Percentiles rank a stretch among this genome's conserved stretches.
Evolutionary conservation across 2,888 invertebrate species (phyloP).

Genomic region (Drosophila limbata): DNA sequence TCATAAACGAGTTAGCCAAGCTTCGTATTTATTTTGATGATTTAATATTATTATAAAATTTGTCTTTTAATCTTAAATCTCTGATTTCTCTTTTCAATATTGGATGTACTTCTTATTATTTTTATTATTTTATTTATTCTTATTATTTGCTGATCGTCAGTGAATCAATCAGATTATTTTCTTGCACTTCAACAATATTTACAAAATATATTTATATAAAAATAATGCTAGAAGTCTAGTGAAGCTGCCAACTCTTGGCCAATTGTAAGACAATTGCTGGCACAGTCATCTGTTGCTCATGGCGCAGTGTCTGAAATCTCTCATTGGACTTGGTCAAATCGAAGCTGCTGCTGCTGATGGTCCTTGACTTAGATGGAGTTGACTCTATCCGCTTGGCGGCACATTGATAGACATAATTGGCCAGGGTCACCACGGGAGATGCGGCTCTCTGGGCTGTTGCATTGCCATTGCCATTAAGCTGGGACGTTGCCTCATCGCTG

Average conservation of each 20-base stretch:
- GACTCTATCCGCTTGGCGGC: constrained; percentile 38
- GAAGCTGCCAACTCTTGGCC: not conserved
- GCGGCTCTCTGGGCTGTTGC: constrained; percentile 6
- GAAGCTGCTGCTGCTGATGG: not conserved
- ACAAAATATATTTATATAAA: constrained; percentile 10
- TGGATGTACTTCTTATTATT: no score
- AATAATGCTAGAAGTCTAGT: not conserved
- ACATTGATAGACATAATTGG: constrained; percentile 61
- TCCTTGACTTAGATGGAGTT: constrained; percentile 15
- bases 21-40: no score
- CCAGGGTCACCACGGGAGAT: constrained; percentile 30
- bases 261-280: constrained; percentile 8
- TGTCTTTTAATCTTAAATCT: no score
- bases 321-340: constrained; percentile 23
- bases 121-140: no score
- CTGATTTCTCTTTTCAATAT: no score
- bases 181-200: not conserved
- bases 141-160: not conserved
- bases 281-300: constrained; percentile 31
- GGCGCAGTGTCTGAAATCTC: not conserved
- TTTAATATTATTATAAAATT: no score
- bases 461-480: constrained; percentile 11
- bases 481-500: constrained; percentile 26
- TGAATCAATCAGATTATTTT: not conserved
- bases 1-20: no score